Base-by-base conservation (phyloP, 1,140 invertebrate species). In the Trichonephila clavata region DNA sequence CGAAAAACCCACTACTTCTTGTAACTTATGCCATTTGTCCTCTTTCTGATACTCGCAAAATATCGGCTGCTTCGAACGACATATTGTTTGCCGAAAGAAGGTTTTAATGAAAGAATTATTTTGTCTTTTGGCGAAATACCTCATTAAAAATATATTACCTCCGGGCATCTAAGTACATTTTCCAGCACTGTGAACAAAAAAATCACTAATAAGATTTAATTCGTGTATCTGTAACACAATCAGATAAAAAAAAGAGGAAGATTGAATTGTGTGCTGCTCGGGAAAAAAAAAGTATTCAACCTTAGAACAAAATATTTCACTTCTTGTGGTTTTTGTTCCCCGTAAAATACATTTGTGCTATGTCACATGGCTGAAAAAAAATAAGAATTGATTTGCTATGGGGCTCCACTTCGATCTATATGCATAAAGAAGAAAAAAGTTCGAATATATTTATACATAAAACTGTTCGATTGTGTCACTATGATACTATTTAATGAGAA, bases 131-230 rank as follows among this genome's bases (percentile, higher is more conserved):
- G 57, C 21, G 65, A 89, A 89, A 89, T 43, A 89, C 87, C 87
- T 89, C 87, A 89, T 89, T 89, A 89, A 89, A 89, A 89, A 57
- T 89, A 71, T 89, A 89, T 89, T 57, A 89, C 87, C 65, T 71
- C 63, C 65, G 65, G 87, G 27, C 27, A 77, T 89, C 63, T 71
- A 71, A 24, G 18, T 60, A 24, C 43, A 71, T 61, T 68, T 71
- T 65, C 32, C 27, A 57, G 59, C 2, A 63, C 20, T 20, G 21
- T 63, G 86, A 65, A 57, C 24, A 32, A 65, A 87, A 87, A 65
- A 87, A 61, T 20, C 59, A 87, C 86, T 87, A 87, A 87, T 87
- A 87, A 87, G 59, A 87, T 87, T 27, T 87, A 87, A 87, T 87
- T 87, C 86, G 20, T 84, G n/a, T 84, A 77, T 77, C 68, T 77